Evolutionary conservation across 2,113 vertebrate species (phyloP).

Genomic region (Cyphomyrus plagiostoma): DNA sequence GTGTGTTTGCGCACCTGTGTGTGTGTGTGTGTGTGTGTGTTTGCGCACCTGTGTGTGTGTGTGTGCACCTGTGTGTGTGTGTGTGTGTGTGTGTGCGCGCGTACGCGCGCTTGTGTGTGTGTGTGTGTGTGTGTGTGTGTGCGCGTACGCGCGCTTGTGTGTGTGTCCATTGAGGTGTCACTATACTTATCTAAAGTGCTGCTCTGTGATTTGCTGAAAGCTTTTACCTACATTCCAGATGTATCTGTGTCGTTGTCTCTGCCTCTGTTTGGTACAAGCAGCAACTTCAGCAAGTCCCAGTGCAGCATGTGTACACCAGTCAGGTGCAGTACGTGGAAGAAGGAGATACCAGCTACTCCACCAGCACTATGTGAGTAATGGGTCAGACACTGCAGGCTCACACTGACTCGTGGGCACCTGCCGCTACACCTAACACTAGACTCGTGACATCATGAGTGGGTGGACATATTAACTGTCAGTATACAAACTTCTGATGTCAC

Average conservation of each 20-base stretch:
- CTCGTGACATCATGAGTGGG: not conserved
- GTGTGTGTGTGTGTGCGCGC: not conserved
- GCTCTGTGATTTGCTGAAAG: not conserved
- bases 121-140: not conserved
- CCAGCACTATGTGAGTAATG: conserved; percentile 77
- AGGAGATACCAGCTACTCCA: conserved; percentile 74
- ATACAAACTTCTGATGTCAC: not conserved
- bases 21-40: no score
- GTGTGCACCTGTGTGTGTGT: no score
- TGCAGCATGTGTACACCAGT: conserved; percentile 82
- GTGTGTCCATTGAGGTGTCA: not conserved
- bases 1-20: not conserved
- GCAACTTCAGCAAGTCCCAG: conserved; percentile 79
- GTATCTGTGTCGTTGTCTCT: not conserved
- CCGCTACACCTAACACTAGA: not conserved
- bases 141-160: not conserved
- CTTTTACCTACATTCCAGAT: not conserved
- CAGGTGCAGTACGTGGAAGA: conserved; percentile 91
- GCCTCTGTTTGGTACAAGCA: conserved; percentile 63
- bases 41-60: not conserved
- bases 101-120: not conserved
- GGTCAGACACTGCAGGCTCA: not conserved
- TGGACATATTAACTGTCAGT: not conserved
- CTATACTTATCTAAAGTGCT: not conserved
- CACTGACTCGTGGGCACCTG: not conserved